Evolutionary conservation across 2,113 vertebrate species (phyloP), one percentile per base, ranked within the genome.

Genomic region (Canis aureus): DNA sequence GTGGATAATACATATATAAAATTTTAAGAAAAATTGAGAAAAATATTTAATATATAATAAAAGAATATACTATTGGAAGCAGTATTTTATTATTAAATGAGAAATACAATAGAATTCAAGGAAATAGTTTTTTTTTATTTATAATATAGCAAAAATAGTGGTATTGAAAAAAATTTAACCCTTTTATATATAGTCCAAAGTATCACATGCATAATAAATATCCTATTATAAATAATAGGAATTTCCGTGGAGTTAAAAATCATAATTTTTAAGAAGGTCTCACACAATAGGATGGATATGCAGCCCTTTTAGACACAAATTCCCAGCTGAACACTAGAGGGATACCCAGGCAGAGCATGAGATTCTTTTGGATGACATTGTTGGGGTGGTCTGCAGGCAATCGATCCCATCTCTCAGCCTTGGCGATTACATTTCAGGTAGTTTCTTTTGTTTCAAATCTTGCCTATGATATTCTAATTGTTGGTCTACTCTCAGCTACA

Each of bases 21-120:
- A 5, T 16, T 91, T 73, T 93, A 35, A 91, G 23, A 20, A 73
- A 55, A 84, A 60, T 71, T 57, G 49, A 66, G 11, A 35, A 60
- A 74, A 93, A 67, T 11, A 85, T 43, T 59, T 59, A 53, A 32
- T 35, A 69, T 51, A 84, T 67, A 79, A 55, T 89, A 57, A 82
- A 27, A 11, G 3, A 49, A 7, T 35, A 57, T 66, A 83, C 76
- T 22, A 69, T 76, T 76, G 60, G 12, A 83, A 29, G 43, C 29
- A 79, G 51, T 49, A 16, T 89, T 79, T 82, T 82, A 16, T 83
- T 76, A 76, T 82, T 83, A 94, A 89, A 25, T 79, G 43, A 84
- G 19, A 85, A 94, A 60, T 55, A 11, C n/a, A 89, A 74, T 6
- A 81, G 13, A 87, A 59, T 55, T 89, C 79, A 78, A 85, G 16